Base-by-base conservation (phyloP, 2,113 vertebrate species). In the Istiophorus platypterus region DNA sequence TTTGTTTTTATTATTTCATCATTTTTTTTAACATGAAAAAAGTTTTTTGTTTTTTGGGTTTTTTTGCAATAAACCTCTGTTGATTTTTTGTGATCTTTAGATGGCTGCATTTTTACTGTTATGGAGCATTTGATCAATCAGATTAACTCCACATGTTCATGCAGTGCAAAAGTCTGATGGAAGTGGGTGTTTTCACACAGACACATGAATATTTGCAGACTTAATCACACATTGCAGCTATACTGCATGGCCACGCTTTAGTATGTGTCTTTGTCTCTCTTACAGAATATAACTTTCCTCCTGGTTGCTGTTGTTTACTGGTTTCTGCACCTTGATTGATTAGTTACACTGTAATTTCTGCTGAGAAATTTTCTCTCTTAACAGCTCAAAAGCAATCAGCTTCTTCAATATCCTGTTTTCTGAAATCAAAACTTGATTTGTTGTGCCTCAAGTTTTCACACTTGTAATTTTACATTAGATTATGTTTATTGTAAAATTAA, bases 131-230 rank as follows among this genome's bases (percentile, higher is more conserved):
- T 72, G 58, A 24, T 72, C 15, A 83, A 12, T 69, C 3, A 77
- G 41, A 62, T 65, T 65, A 52, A 75, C 37, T 47, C 7, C 61
- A 67, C 49, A 54, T 42, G 56, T 81, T 61, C 39, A 29, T 57
- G 39, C 14, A 64, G 66, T 1, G 22, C 34, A 14, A 26, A 58
- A 12, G 72, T 47, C 57, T 70, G 47, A 29, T 41, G 56, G 51
- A 65, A 78, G 58, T 67, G 70, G 51, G 29, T 68, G 65, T 77
- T 86, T 76, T 80, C 65, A 83, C 3, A 42, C 15, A 77, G 29
- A 67, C 42, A 65, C 65, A 78, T 72, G 45, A 61, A 79, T 86
- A 58, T 80, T 85, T 88, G 63, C 63, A 87, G 75, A 66, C 61
- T 76, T 81, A 34, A 61, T 57, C 74, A 81, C 64, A 80, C 67